Base-by-base conservation (phyloP, 2,797 vertebrate species). In the Pseudochaenichthys georgianus region DNA sequence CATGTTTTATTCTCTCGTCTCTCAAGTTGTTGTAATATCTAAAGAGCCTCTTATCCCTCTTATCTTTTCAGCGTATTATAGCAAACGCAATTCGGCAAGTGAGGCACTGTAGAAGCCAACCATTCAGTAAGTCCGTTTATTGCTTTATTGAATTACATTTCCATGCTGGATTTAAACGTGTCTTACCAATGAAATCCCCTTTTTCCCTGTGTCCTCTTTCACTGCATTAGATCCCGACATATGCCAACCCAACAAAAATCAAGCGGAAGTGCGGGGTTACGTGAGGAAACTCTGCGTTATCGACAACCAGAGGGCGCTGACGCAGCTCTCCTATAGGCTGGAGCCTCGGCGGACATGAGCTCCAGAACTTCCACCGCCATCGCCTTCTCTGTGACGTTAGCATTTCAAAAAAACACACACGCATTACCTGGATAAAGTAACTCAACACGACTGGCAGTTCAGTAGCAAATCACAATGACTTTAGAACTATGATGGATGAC, bases 241-340 rank as follows among this genome's bases (percentile, higher is more conserved):
- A 75, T 97, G 97, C 66, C 96, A 97, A 64, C 94, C 97, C 79
- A 98, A 96, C 91, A 99, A 99, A 94, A 99, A 98, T 83, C 98
- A 98, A 88, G 97, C 96, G 46, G 98, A 99, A 83, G 96, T 99
- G 51, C 96, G 97, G 78, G 96, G 93, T 86, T 99, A 99, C 23
- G 96, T 99, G 23, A 96, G 98, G 83, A 98, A 99, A 94, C 96
- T 99, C 91, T 96, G 95, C 64, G 97, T 99, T 95, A 95, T 99
- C 87, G 98, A 99, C 96, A 99, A 99, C 96, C 98, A 99, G 97
- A 97, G 98, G 94, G 97, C 95, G 78, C 95, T 99, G 93, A 99
- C 98, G 15, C 98, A 99, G 94, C 96, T 98, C 93, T 99, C 98
- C 83, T 97, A 99, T 90, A 96, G 96, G 81, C 92, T 99, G 93